Conservation (phyloP, 2,888 invertebrate genomes). For the Drosophila kanekoi region DNA sequence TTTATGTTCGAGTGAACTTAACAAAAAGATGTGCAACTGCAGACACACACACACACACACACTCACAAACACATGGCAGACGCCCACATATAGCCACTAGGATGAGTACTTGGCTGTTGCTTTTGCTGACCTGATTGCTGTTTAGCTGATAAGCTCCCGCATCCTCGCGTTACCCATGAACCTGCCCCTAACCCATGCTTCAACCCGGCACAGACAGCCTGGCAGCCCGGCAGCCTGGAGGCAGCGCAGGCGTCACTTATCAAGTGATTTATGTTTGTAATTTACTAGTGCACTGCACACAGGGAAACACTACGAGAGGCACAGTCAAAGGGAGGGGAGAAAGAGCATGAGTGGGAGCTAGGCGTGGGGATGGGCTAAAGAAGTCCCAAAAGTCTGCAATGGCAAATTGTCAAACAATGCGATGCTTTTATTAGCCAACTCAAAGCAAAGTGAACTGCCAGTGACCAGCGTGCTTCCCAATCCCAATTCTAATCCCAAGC, state of each 20-base stretch:
- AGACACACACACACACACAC: constrained; percentile 25
- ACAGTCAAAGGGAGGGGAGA: neutral
- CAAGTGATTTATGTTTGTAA: constrained; percentile 78
- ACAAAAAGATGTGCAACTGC: constrained; percentile 67
- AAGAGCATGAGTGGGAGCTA: no score
- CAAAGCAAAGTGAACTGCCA: constrained; percentile 23
- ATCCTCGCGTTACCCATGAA: constrained; percentile 31
- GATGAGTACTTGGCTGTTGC: constrained; percentile 39
- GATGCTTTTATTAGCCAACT: constrained; percentile 57
- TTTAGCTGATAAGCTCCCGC: constrained; percentile 68
- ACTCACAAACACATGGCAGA: neutral
- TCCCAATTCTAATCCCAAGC: neutral
- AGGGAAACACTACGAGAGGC: neutral
- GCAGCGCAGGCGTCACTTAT: constrained; percentile 72
- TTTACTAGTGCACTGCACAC: constrained; percentile 59
- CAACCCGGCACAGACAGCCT: constrained; percentile 10
- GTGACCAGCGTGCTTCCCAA: constrained; percentile 4
- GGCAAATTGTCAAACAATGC: constrained; percentile 71
- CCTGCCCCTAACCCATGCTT: neutral
- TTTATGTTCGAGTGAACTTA: constrained; percentile 70
- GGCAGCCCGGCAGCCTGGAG: constrained; percentile 22
- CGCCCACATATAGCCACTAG: constrained; percentile 23
- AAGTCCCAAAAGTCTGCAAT: constrained; percentile 60
- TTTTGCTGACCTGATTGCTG: constrained; percentile 66
- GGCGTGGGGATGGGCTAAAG: neutral